Evolutionary conservation across 2,797 vertebrate species (phyloP), one percentile per base, ranked within the genome.

Genomic region (Enteromius argenteus): DNA sequence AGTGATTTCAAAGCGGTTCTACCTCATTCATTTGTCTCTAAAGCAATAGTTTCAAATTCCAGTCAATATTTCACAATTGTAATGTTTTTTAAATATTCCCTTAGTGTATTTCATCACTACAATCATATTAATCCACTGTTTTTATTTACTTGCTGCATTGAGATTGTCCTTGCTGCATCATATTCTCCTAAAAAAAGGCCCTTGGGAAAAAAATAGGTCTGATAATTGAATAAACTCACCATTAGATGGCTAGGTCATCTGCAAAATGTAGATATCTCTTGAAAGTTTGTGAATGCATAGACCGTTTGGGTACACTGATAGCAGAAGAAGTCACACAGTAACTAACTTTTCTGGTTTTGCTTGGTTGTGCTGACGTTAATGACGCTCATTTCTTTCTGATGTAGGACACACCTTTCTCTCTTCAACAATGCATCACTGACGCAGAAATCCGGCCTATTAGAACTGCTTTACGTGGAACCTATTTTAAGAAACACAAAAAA

Each of bases 301-400:
- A 81, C 35, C 62, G 67, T 74, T 53, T 81, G 2, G 78, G 87
- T 80, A 89, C 84, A 88, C 89, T 90, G 46, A 14, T 91, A 87
- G 90, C 88, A 83, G 53, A 84, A 46, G 51, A 49, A 2, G 53
- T 62, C n/a, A 62, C 71, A 67, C 71, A 84, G 23, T 84, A 94
- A 94, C 89, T 88, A 67, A 95, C 92, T 87, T 92, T 94, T 93
- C 95, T 88, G 92, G 95, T 96, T 95, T 92, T 69, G 86, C 90
- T 75, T 88, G 78, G 68, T 71, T 89, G 81, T 74, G 21, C 75
- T 93, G 91, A 94, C 91, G 90, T 87, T 89, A 49, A 19, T 80
- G 44, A 46, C 44, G 44, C 87, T 90, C 74, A 90, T 92, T 79
- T 79, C 90, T 89, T 87, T 86, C n/a, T 79, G 72, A 82, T 85